Evolutionary conservation across 1,140 invertebrate genomes (phyloP), one percentile per base, ranked within the genome.

Genomic region (Trachymyrmex cornetzi): DNA sequence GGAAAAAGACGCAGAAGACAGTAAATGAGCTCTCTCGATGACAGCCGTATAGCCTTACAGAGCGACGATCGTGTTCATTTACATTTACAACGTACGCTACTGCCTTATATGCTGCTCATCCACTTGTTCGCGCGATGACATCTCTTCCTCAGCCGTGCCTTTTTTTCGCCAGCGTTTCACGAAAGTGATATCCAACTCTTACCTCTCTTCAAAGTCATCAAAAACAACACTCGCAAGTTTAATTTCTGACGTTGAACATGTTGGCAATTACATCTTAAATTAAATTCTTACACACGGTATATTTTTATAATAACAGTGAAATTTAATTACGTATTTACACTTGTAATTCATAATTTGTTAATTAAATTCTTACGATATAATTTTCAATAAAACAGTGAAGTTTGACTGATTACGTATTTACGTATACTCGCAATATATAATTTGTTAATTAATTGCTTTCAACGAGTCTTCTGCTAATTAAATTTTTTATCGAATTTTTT

Each of bases 31-130:
- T 89, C 88, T 86, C 77, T 88, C 89, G 92, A 93, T 92, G 90
- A 93, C 91, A 92, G 90, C 88, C 93, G 88, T 92, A 88, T 93
- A 89, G 91, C 91, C 93, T 93, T 93, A 93, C 92, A 92, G 92
- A 90, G 90, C 90, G 85, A 88, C 87, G 90, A 84, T 92, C 91
- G 77, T 88, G 88, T 92, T 92, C 91, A 93, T 93, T 94, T 94
- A 94, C 93, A 94, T 94, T 94, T 94, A 94, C 93, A 93, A 92
- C 91, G 77, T 87, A 89, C 89, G 89, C 91, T 86, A 75, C 88
- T 90, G 75, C 92, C 93, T 93, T 93, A 93, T 93, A 93, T 85
- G 92, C 89, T 79, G 89, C 88, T 93, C 92, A 92, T 91, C 87
- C 89, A 86, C 86, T 85, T 90, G 87, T 89, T 87, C 87, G 12